phyloP scores from a whole-genome alignment of 2,797 vertebrate genomes.

The Rhabdomys pumilio region DNA sequence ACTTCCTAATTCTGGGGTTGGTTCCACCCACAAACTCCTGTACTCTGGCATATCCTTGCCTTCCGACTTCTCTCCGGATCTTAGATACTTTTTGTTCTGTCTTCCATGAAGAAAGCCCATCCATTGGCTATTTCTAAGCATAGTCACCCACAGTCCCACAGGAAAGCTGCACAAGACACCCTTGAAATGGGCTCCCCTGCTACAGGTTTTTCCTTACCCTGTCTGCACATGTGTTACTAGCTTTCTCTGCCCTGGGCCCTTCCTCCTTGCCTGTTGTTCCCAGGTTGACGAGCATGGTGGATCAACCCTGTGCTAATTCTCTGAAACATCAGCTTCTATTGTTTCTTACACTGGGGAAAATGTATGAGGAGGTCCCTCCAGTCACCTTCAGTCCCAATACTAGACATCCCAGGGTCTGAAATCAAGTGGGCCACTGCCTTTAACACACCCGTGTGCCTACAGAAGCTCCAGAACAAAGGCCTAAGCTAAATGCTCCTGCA shows the following conservation, averaged over 20 bases:
- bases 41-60: not conserved
- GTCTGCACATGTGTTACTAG: not conserved
- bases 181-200: not conserved
- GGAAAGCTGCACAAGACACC: fast-evolving
- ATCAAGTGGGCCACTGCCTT: not conserved
- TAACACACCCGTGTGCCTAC: not conserved
- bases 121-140: not conserved
- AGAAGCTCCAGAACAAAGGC: slow-evolving; percentile 16
- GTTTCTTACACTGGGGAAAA: not conserved
- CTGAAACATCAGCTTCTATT: not conserved
- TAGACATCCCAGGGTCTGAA: not conserved
- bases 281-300: not conserved
- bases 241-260: not conserved
- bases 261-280: not conserved
- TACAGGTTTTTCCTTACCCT: not conserved
- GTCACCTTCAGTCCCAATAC: not conserved
- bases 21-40: not conserved
- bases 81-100: not conserved
- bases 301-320: not conserved
- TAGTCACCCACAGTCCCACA: not conserved
- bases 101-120: not conserved
- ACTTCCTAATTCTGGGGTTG: not conserved
- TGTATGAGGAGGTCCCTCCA: not conserved
- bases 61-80: not conserved
- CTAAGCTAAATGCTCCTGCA: not conserved